phyloP scores from a whole-genome alignment of 2,113 vertebrate genomes.

The Phyllostomus hastatus region DNA sequence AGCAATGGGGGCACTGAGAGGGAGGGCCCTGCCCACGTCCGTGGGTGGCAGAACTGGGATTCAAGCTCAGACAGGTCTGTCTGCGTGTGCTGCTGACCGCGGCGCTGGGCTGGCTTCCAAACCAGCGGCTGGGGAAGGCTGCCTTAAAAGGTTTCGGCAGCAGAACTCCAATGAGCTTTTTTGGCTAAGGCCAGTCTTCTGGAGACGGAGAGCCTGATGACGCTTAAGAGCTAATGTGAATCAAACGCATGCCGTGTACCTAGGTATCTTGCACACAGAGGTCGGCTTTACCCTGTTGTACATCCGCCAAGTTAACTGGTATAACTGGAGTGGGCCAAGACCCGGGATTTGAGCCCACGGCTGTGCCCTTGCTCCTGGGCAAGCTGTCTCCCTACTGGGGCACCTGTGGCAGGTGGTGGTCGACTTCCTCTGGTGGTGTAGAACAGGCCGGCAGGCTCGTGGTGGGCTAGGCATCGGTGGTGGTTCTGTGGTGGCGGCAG shows the following conservation, averaged over 20 bases:
- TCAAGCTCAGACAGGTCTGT: accelerated
- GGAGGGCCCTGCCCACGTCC: neutral
- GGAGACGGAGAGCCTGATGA: too few relatives aligned
- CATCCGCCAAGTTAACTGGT: too few relatives aligned
- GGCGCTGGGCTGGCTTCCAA: neutral
- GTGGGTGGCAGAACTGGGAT: accelerated
- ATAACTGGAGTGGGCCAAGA: accelerated
- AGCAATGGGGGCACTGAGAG: neutral
- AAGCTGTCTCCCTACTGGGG: neutral
- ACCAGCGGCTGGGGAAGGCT: neutral
- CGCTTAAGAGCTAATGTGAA: neutral
- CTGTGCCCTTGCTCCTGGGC: neutral
- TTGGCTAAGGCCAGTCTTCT: neutral
- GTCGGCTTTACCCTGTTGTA: accelerated
- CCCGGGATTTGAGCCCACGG: neutral
- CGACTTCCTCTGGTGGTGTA: accelerated
- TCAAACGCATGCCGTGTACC: accelerated
- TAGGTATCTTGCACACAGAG: too few relatives aligned
- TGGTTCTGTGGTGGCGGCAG: neutral
- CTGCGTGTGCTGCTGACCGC: accelerated
- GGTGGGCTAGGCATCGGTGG: accelerated
- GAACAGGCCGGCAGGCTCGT: accelerated
- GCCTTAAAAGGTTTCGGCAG: neutral
- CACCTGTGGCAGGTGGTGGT: neutral
- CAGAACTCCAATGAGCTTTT: neutral